Evolutionary conservation across 1,140 invertebrate genomes (phyloP), one percentile per base, ranked within the genome.

Genomic region (Asbolus verrucosus): DNA sequence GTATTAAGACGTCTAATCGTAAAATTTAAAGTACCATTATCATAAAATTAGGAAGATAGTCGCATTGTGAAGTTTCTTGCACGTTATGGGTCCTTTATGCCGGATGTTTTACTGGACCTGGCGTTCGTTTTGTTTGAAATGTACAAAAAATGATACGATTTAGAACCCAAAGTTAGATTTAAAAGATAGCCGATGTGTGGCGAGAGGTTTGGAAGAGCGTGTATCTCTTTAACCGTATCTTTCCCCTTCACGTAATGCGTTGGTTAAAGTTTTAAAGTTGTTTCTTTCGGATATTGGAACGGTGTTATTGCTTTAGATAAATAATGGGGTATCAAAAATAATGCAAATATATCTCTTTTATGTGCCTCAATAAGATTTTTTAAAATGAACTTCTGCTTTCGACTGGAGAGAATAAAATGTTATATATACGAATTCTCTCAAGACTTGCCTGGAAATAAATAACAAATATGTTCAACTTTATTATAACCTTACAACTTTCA

Each of bases 331-430:
- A 54, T 24, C 46, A 54, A 30, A 54, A 54, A 50, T 50, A 27
- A 50, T 19, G 43, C 19, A 50, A 50, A 50, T 27, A 50, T 50
- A 50, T 50, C 43, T 50, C 18, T 11, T 50, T 21, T 50, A 50
- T 5, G 4, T 50, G 9, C 6, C 8, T 4, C 43, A 24, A 18
- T 1, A 14, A 43, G 16, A 43, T 3, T 11, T 43, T 43, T 43
- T 6, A 36, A 36, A 36, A n/a, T n/a, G n/a, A n/a, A n/a, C n/a
- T n/a, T n/a, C n/a, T n/a, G n/a, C n/a, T n/a, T n/a, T n/a, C n/a
- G n/a, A n/a, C n/a, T n/a, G n/a, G n/a, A n/a, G n/a, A n/a, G n/a
- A n/a, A n/a, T n/a, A n/a, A n/a, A n/a, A n/a, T n/a, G n/a, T n/a
- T n/a, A n/a, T n/a, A n/a, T n/a, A n/a, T n/a, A n/a, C n/a, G n/a